These are phyloP conservation scores for Philereme transversata DNA, from an alignment of 2,888 invertebrate genomes.

Conservation along the genomic window DNA sequence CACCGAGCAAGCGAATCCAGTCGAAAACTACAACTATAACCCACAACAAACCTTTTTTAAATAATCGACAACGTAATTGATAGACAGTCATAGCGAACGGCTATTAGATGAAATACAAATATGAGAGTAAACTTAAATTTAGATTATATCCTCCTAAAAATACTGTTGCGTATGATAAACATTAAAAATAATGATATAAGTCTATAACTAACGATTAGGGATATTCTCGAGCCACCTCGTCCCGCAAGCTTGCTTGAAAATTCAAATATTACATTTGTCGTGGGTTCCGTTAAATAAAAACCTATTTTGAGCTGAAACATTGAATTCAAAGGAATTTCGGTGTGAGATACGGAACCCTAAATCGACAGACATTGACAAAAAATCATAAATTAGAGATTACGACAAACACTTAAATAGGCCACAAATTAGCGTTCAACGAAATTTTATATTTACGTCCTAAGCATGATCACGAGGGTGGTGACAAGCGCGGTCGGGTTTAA, in stretches of 20 bases:
- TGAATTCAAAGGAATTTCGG: conserved; percentile 1
- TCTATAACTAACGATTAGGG: conserved; percentile 71
- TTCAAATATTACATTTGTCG: conserved; percentile 26
- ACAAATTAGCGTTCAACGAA: neutral
- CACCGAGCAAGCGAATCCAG: conserved; percentile 44
- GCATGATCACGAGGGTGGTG: conserved; percentile 53
- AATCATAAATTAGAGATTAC: conserved; percentile 16
- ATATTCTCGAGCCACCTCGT: conserved; percentile 48
- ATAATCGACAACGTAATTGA: conserved; percentile 43
- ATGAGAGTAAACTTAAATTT: conserved; percentile 73
- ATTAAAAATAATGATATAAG: conserved; percentile 82
- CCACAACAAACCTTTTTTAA: conserved; percentile 46
- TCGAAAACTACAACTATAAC: conserved; percentile 44
- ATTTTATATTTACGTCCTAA: conserved; percentile 39
- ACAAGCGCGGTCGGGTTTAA: conserved; percentile 47
- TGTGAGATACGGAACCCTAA: neutral
- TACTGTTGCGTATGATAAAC: conserved; percentile 80
- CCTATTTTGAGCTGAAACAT: conserved; percentile 22
- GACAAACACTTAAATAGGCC: neutral
- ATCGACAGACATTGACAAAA: too few relatives aligned
- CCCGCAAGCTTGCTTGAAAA: conserved; percentile 46
- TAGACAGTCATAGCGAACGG: conserved; percentile 60
- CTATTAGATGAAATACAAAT: conserved; percentile 50
- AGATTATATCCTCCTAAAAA: conserved; percentile 77
- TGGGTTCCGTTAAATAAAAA: conserved; percentile 42